These are phyloP conservation scores for Keiferia lycopersicella DNA, from an alignment of 2,888 invertebrate species.

Conservation along the genomic window DNA sequence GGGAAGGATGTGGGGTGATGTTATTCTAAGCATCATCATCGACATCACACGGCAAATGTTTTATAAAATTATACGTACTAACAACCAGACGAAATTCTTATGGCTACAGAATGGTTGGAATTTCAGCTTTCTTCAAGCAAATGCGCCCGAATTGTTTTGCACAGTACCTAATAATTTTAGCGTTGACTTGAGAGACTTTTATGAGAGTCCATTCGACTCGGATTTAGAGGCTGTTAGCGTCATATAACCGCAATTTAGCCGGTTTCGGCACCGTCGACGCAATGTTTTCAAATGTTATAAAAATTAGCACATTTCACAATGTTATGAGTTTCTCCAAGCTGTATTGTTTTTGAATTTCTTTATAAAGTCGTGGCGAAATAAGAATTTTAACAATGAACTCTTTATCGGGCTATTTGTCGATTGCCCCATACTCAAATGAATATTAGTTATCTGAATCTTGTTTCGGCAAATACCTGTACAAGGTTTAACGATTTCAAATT, in stretches of 20 bases:
- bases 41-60: too few species aligned
- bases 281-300: constrained; percentile 57
- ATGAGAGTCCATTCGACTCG: constrained; percentile 57
- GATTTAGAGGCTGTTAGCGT: constrained; percentile 59
- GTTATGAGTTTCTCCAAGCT: constrained; percentile 42
- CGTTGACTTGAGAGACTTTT: constrained; percentile 54
- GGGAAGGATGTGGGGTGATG: too few species aligned
- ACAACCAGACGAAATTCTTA: too few species aligned
- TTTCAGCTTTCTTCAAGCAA: constrained; percentile 1
- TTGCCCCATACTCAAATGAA: too few species aligned
- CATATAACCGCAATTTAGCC: constrained; percentile 54
- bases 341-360: constrained; percentile 31
- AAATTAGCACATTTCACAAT: constrained; percentile 53
- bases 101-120: background rate
- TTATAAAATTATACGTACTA: too few species aligned
- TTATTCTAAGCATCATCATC: too few species aligned
- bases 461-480: too few species aligned
- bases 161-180: constrained; percentile 28
- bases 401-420: too few species aligned
- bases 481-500: background rate
- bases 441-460: too few species aligned
- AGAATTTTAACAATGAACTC: background rate
- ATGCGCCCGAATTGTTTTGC: constrained; percentile 26
- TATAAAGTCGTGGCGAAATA: background rate
- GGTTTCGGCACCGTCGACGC: constrained; percentile 43